phyloP scores from a whole-genome alignment of 1,140 invertebrate species.

The Pissodes strobi region DNA sequence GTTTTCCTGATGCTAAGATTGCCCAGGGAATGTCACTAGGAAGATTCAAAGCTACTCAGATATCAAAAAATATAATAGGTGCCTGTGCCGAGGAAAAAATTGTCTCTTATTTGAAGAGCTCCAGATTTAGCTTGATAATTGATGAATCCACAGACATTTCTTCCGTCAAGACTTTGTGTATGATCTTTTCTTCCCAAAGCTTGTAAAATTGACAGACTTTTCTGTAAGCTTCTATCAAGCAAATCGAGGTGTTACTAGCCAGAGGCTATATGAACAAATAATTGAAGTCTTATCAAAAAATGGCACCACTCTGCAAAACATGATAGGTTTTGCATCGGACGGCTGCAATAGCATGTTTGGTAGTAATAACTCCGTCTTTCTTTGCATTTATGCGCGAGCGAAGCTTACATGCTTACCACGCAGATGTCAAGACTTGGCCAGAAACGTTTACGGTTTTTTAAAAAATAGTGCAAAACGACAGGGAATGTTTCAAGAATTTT shows the following conservation, averaged over 20 bases:
- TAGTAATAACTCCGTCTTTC: too few relatives aligned
- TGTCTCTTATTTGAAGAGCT: slow-evolving; percentile 4
- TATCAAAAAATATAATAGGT: slow-evolving; percentile 28
- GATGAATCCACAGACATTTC: slow-evolving; percentile 33
- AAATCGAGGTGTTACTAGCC: not conserved
- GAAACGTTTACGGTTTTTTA: slow-evolving; percentile 15
- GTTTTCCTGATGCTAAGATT: slow-evolving; percentile 27
- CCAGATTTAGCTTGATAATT: slow-evolving; percentile 27
- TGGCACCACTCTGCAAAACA: not conserved
- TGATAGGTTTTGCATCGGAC: too few relatives aligned
- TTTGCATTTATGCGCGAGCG: too few relatives aligned
- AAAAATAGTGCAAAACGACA: too few relatives aligned
- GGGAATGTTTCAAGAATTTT: slow-evolving; percentile 35
- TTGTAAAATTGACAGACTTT: too few relatives aligned
- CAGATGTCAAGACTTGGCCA: slow-evolving; percentile 3
- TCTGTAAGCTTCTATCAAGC: not conserved
- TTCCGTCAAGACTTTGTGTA: slow-evolving; percentile 5
- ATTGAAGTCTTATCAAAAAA: not conserved
- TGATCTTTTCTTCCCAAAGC: too few relatives aligned
- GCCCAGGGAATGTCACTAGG: slow-evolving; percentile 2
- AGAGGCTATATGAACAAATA: not conserved
- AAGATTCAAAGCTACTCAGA: slow-evolving; percentile 14
- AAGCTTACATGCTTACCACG: not conserved
- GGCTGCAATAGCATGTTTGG: too few relatives aligned
- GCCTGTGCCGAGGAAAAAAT: slow-evolving; percentile 3